These are phyloP conservation scores for Periophthalmodon schlosseri DNA, from an alignment of 2,113 vertebrate genomes.

Conservation along the genomic window DNA sequence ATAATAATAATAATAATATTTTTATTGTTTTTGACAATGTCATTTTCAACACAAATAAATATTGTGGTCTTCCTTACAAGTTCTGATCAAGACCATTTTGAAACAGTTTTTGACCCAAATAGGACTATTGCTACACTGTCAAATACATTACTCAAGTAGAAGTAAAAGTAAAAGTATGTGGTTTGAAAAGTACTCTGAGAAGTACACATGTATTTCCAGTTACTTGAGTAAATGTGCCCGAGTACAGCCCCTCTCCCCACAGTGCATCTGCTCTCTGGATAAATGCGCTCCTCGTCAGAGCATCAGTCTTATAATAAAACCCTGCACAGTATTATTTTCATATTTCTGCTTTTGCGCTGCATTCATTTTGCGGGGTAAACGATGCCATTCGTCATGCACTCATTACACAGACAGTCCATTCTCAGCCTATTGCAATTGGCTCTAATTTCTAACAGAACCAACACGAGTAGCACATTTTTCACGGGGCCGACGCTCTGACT, in stretches of 20 bases:
- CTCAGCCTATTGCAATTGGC: conserved; percentile 73
- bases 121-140: too few relatives aligned
- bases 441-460: conserved; percentile 73
- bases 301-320: conserved; percentile 62
- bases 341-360: conserved; percentile 68
- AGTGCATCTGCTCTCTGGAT: conserved; percentile 62
- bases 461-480: conserved; percentile 71
- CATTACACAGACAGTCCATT: conserved; percentile 77
- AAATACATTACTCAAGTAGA: too few relatives aligned
- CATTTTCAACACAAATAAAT: too few relatives aligned
- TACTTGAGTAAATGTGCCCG: too few relatives aligned
- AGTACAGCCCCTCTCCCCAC: conserved; percentile 36
- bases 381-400: conserved; percentile 76
- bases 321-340: conserved; percentile 70
- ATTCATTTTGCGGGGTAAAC: conserved; percentile 77
- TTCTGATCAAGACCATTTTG: too few relatives aligned
- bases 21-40: too few relatives aligned
- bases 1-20: too few relatives aligned
- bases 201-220: too few relatives aligned
- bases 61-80: too few relatives aligned
- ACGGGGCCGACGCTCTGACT: conserved; percentile 65
- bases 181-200: too few relatives aligned
- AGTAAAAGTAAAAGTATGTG: too few relatives aligned
- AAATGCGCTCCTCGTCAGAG: conserved; percentile 71
- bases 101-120: too few relatives aligned